These are phyloP conservation scores for Himalopsyche kuldschensis DNA, from an alignment of 2,888 invertebrate species.

Conservation along the genomic window DNA sequence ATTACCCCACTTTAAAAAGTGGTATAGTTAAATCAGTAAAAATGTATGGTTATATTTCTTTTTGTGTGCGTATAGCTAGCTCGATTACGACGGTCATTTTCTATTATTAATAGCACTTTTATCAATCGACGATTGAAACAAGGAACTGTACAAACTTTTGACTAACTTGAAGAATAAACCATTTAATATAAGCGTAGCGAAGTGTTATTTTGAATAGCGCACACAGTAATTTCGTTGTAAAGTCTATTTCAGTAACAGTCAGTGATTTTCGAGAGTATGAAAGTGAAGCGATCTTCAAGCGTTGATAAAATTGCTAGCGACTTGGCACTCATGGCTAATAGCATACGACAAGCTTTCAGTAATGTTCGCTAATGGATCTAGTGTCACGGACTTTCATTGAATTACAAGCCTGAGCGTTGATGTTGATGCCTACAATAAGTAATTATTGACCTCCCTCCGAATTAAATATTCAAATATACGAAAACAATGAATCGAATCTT, in stretches of 20 bases:
- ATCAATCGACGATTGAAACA: no score
- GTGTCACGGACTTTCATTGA: conserved; percentile 13
- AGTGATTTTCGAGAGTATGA: background rate
- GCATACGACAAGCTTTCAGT: background rate
- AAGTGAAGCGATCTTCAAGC: background rate
- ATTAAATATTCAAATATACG: background rate
- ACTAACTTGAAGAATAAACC: no score
- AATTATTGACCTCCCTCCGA: background rate
- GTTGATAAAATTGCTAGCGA: background rate
- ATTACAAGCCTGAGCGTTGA: conserved; percentile 9
- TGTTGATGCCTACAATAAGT: background rate
- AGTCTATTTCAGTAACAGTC: background rate
- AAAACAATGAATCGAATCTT: no score
- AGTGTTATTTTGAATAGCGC: background rate
- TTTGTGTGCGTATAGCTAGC: no score
- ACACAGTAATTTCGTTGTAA: background rate
- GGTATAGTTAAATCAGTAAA: no score
- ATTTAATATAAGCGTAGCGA: no score
- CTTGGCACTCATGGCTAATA: background rate
- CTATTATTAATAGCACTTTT: no score
- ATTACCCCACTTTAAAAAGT: no score
- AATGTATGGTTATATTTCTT: no score
- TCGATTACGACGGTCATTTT: no score
- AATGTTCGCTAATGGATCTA: conserved; percentile 14
- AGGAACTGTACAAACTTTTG: no score